Conservation (phyloP, 2,797 vertebrate genomes). For the Platalea minor region DNA sequence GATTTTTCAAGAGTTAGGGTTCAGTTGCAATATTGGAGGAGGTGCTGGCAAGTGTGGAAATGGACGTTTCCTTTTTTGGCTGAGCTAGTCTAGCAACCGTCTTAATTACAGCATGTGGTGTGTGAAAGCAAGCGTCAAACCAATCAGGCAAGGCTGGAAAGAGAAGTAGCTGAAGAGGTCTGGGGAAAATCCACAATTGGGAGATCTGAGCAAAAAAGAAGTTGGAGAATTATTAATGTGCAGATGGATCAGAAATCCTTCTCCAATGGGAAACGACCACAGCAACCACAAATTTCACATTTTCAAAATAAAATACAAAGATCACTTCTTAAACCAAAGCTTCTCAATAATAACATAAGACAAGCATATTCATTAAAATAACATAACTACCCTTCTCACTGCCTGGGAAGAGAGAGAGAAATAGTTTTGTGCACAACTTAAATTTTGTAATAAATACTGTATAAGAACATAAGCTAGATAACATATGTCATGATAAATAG, state of each 20-base stretch:
- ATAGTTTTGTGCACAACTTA: not conserved
- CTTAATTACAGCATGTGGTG: not conserved
- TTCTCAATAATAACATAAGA: not conserved
- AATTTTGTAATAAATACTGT: slow-evolving; percentile 36
- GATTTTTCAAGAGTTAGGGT: not conserved
- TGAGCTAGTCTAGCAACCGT: not conserved
- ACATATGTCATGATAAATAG: slow-evolving; percentile 54
- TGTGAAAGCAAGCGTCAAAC: not conserved
- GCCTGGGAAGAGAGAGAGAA: slow-evolving; percentile 29
- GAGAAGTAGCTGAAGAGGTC: not conserved
- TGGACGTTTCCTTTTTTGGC: not conserved
- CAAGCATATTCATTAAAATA: slow-evolving; percentile 17
- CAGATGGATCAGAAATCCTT: not conserved
- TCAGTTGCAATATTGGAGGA: not conserved
- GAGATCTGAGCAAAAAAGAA: not conserved
- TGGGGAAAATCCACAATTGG: not conserved
- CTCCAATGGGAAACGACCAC: not conserved
- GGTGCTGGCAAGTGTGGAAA: not conserved
- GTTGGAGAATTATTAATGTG: not conserved
- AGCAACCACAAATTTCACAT: not conserved
- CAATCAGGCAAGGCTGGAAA: not conserved
- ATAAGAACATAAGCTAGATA: slow-evolving; percentile 52
- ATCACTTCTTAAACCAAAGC: not conserved
- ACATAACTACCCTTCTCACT: not conserved
- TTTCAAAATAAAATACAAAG: not conserved